Base-by-base conservation (phyloP, 2,888 invertebrate species). In the Nipponacmea schrenckii region DNA sequence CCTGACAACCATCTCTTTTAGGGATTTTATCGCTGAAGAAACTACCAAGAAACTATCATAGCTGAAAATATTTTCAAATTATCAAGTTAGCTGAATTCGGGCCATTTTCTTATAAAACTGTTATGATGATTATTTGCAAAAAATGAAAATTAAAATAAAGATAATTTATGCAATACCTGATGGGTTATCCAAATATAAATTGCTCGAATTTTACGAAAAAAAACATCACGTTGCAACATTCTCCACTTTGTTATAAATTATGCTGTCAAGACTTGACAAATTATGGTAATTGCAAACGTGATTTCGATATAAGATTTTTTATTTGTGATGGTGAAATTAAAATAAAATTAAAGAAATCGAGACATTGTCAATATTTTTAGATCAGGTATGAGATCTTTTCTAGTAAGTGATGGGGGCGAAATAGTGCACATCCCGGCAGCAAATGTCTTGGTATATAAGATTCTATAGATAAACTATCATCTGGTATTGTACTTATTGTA, bases 161-260 rank as follows among this genome's bases (percentile, higher is more conserved):
- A 24, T 20, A 56, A 2, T 4, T 20, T 20, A 56, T 8, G 0
- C n/a, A 56, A 20, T 75, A 79, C 81, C 78, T 74, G 26, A 81
- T 79, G 75, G 10, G 81, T 79, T 26, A 83, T 81, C 83, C 83
- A 83, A 63, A 80, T 71, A 67, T 80, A 83, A 68, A 83, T 80
- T 67, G 80, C 79, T 26, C 83, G 72, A 20, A 81, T 72, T 50
- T 80, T 79, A 56, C 10, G 3, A 31, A 31, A 5, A 10, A 39
- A 39, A 39, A 1, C 4, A 39, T 5, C 39, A 8, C 10, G 39
- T 10, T 10, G 39, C 31, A 31, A 31, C 31, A 31, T 31, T 31
- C 31, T 31, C 31, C 5, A 31, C 5, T 31, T 31, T 31, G 2
- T 3, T 31, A 31, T 31, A 31, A 31, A 31, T 31, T 3, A 31